Evolutionary conservation across 2,113 vertebrate species (phyloP).

Genomic region (Arenaria interpres): DNA sequence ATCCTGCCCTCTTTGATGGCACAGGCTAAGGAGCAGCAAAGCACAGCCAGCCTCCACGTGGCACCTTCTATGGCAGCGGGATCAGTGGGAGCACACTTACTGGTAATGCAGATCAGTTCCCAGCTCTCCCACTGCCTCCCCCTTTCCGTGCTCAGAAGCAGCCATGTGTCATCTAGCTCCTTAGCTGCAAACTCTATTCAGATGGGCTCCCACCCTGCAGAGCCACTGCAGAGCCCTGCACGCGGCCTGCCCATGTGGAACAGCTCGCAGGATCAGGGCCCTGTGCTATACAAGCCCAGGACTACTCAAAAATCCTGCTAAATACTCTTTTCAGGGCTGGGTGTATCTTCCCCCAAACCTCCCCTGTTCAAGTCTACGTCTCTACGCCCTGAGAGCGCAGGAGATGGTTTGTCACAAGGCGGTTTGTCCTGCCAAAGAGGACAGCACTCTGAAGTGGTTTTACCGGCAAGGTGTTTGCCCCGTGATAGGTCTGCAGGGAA

Average conservation of each 20-base stretch:
- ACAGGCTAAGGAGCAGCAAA: not conserved
- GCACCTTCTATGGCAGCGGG: not conserved
- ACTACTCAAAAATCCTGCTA: not conserved
- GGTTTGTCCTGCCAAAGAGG: not conserved
- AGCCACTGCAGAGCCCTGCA: not conserved
- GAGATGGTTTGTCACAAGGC: rapidly evolving
- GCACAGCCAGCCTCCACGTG: not conserved
- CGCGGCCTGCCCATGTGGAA: not conserved
- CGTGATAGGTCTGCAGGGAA: not conserved
- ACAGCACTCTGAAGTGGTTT: not conserved
- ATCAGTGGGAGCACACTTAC: not conserved
- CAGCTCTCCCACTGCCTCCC: not conserved
- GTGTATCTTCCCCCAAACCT: not conserved
- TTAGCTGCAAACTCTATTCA: not conserved
- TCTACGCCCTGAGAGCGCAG: rapidly evolving
- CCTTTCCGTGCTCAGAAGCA: not conserved
- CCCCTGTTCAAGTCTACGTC: not conserved
- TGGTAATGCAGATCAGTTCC: not conserved
- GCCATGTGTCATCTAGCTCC: not conserved
- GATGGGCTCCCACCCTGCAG: not conserved
- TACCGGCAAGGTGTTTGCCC: not conserved
- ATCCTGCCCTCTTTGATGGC: not conserved
- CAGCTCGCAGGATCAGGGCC: not conserved
- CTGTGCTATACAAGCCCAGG: not conserved
- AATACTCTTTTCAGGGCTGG: not conserved